Evolutionary conservation across 2,888 invertebrate genomes (phyloP), one percentile per base, ranked within the genome.

Genomic region (Caenorhabditis becei): DNA sequence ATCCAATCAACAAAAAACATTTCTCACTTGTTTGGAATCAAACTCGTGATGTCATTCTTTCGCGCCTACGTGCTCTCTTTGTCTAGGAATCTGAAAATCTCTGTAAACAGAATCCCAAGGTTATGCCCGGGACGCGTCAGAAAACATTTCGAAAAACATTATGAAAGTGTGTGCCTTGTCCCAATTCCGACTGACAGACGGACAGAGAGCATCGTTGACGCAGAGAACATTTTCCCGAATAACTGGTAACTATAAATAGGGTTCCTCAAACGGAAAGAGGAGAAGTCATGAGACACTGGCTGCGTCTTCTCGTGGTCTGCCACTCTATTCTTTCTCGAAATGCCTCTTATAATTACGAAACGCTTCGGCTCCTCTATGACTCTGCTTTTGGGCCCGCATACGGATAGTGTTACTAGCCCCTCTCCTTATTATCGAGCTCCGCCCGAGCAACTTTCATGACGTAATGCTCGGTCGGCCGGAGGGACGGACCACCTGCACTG

Each of bases 341-440:
- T 18, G 56, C 56, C n/a, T 28, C 28, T 56, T 56, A 56, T 56
- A 56, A 56, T 56, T 56, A 56, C 56, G 28, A 35, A 47, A 47
- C 18, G 47, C 54, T 28, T 54, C 54, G 5, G 18, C 56, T 56
- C n/a, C 14, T 41, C 11, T 54, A 10, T 54, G 54, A 54, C 56
- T 56, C 20, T 32, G 35, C 47, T 47, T 41, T 41, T 35, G 7
- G 35, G 35, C 7, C 32, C 32, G 10, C 16, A 26, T 4, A n/a
- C 18, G 35, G 32, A 56, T 56, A 56, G 20, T 56, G 56, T 56
- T 56, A 35, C 56, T n/a, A 18, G 32, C 10, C 32, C 32, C 32
- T 32, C 32, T 32, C 32, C 32, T 32, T 32, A 32, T 32, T 32
- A 32, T 7, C 10, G 32, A 32, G 10, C 32, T 7, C 10, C 4